A percentile compares a stretch with the other conserved stretches of the same genome.
These are phyloP conservation scores for Diloba caeruleocephala DNA, from an alignment of 2,888 invertebrate species.

Conservation along the genomic window DNA sequence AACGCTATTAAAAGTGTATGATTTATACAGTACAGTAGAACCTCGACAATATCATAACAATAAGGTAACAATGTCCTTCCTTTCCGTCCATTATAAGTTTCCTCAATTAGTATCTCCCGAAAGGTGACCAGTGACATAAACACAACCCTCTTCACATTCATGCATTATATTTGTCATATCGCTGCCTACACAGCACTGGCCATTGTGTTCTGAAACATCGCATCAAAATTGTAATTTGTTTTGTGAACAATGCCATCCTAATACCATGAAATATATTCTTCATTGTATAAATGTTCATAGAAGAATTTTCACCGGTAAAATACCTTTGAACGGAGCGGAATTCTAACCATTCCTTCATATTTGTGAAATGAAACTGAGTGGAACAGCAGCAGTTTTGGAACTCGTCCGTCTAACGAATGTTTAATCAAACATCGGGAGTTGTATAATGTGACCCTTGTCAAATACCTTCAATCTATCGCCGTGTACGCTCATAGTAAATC, in stretches of 20 bases:
- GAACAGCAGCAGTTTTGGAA: conserved; percentile 37
- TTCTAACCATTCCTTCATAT: conserved; percentile 21
- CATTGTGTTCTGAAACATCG: conserved; percentile 30
- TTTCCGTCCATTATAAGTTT: too few relatives aligned
- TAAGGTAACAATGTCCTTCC: too few relatives aligned
- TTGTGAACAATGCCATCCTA: conserved; percentile 39
- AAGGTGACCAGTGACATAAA: conserved; percentile 24
- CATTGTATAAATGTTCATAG: conserved; percentile 31
- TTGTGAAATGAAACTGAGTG: conserved; percentile 21
- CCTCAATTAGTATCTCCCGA: conserved; percentile 21
- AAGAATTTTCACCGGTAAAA: conserved; percentile 30
- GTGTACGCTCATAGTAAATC: conserved; percentile 37
- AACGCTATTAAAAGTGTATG: too few relatives aligned
- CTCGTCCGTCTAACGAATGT: conserved; percentile 21
- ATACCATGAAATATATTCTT: conserved; percentile 31
- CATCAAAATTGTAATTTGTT: conserved; percentile 45
- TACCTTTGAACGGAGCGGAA: conserved; percentile 10
- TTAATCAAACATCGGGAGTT: conserved; percentile 52
- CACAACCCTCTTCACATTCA: conserved; percentile 32
- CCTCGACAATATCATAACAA: too few relatives aligned
- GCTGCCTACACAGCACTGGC: conserved; percentile 25
- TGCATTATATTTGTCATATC: conserved; percentile 38
- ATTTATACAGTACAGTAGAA: too few relatives aligned
- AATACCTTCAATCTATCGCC: conserved; percentile 61
- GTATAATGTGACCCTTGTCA: conserved; percentile 66